Evolutionary conservation across 2,888 invertebrate species (phyloP).

Genomic region (Octodonta nipae): DNA sequence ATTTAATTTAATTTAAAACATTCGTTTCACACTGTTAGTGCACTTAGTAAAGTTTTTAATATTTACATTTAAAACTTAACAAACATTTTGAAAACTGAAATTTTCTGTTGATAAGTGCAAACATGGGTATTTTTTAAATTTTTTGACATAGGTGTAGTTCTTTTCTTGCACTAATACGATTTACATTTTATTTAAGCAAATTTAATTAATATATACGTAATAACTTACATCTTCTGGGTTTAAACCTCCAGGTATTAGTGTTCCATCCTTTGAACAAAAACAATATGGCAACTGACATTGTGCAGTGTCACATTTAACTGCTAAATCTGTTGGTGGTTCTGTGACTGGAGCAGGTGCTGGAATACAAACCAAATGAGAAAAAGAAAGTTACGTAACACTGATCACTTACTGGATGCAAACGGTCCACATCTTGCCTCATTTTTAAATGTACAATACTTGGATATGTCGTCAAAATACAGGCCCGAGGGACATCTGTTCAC

Average conservation of each 20-base stretch:
- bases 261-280: conserved; percentile 85
- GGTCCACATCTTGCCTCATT: conserved; percentile 83
- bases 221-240: conserved; percentile 68
- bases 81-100: no score
- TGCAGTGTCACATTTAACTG: conserved; percentile 61
- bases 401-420: conserved; percentile 65
- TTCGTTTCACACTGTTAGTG: no score
- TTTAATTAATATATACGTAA: no score
- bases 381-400: background rate
- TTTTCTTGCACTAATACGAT: no score
- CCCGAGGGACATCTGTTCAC: conserved; percentile 80
- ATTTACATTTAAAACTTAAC: no score
- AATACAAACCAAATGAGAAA: conserved; percentile 15
- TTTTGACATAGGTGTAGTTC: no score
- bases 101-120: no score
- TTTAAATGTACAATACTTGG: conserved; percentile 82
- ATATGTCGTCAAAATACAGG: conserved; percentile 78
- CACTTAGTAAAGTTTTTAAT: no score
- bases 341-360: conserved; percentile 70
- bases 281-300: conserved; percentile 76
- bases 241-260: conserved; percentile 69
- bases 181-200: no score
- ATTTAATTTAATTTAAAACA: no score
- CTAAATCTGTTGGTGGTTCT: conserved; percentile 67
- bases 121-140: no score